A percentile compares a stretch with the other conserved stretches of the same genome.
Evolutionary conservation across 2,888 invertebrate species (phyloP).

Genomic region (Fragum sueziense): DNA sequence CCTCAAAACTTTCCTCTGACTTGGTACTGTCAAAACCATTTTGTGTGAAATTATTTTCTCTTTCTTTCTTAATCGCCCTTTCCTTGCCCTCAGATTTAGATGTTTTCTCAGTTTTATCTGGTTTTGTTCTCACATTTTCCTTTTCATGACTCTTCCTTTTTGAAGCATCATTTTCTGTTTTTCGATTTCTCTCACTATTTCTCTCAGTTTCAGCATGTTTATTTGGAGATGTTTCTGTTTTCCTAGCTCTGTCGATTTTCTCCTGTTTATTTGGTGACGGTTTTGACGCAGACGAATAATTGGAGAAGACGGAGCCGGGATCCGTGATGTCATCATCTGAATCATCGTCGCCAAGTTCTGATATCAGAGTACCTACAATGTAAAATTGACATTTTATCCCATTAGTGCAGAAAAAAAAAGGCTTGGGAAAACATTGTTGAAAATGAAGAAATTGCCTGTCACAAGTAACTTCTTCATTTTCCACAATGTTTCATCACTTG

Average conservation of each 20-base stretch:
- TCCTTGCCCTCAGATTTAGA: neutral
- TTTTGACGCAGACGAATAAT: slow-evolving; percentile 39
- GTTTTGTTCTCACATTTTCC: neutral
- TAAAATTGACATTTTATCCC: neutral
- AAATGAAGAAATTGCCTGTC: neutral
- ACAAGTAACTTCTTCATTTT: neutral
- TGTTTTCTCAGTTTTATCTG: neutral
- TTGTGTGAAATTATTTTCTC: neutral
- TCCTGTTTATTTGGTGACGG: slow-evolving; percentile 28
- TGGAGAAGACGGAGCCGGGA: slow-evolving; percentile 52
- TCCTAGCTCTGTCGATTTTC: neutral
- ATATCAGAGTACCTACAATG: slow-evolving; percentile 52
- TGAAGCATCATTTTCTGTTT: neutral
- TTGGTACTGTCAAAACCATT: slow-evolving; percentile 15
- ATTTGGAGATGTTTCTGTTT: neutral
- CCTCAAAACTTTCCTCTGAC: slow-evolving; percentile 8
- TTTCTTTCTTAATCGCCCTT: neutral
- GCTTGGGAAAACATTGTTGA: neutral
- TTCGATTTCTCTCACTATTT: neutral
- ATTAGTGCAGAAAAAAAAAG: neutral
- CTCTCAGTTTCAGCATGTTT: neutral
- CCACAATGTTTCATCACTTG: neutral
- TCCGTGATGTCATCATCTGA: slow-evolving; percentile 52
- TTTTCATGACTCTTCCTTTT: slow-evolving; percentile 5
- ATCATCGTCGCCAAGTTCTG: slow-evolving; percentile 53